Base-by-base conservation (phyloP, 2,113 vertebrate species). In the Hystrix brachyura region DNA sequence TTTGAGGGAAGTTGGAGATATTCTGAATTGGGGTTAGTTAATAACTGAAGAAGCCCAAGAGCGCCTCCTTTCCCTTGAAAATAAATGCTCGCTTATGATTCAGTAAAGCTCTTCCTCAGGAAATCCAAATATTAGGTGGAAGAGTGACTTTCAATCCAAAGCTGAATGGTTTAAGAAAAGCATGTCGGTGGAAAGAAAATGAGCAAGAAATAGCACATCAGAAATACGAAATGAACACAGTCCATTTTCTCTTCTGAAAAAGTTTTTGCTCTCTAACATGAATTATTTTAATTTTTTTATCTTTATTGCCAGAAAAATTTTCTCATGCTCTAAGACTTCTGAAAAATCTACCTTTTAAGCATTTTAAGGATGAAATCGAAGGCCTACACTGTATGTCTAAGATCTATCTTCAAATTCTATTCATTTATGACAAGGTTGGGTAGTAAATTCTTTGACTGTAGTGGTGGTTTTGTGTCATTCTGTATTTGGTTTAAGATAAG, bases 401-500 rank as follows among this genome's bases (percentile, higher is more conserved):
- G 14, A 2, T 69, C 19, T 87, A 3, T 64, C 32, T 74, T 88
- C 43, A 88, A 72, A 0, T 71, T 74, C 46, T 95, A 0, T 38
- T 90, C 46, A 48, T 82, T 95, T 88, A 5, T 71, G 71, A 3
- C 15, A 43, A 15, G 38, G 0, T 15, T 59, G 76, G 1, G n/a
- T 17, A 85, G 15, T 29, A 84, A 90, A 67, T 87, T 83, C 21
- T 87, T 91, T 43, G 43, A 62, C 15, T 69, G 2, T 15, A 79
- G 23, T n/a, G 27, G 18, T 34, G n/a, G 64, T 72, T 95, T 94
- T 81, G 59, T 7, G 71, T 4, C 21, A 76, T 90, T 92, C 34
- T 92, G 4, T 65, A 48, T 38, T 91, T 83, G 84, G 23, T 92
- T 90, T 89, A 86, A 67, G 10, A 17, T 53, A 89, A 93, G 38